Percentiles rank a stretch among this genome's conserved stretches.
phyloP scores from a whole-genome alignment of 2,797 vertebrate genomes.

The Scomberomorus guttatus region DNA sequence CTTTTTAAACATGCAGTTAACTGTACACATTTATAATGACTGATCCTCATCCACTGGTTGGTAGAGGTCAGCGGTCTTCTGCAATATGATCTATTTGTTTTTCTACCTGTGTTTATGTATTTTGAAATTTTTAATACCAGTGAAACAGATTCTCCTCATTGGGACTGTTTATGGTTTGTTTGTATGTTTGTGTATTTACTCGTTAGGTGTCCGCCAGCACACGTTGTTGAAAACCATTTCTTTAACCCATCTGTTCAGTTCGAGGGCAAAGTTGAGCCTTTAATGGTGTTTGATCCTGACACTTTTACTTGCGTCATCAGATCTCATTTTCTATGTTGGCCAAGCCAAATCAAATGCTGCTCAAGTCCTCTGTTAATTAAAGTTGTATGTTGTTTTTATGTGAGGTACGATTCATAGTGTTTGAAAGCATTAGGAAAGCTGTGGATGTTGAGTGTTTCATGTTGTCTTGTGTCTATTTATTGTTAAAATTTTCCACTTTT shows the following conservation, averaged over 20 bases:
- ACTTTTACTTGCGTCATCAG: constrained; percentile 39
- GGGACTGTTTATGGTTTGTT: constrained; percentile 14
- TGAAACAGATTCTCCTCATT: constrained; percentile 27
- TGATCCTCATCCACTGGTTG: constrained; percentile 75
- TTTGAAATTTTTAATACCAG: constrained; percentile 50
- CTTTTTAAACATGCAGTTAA: constrained; percentile 46
- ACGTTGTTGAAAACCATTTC: constrained; percentile 15
- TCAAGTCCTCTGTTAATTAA: constrained; percentile 23
- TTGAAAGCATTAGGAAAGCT: constrained; percentile 54
- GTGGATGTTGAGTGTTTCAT: constrained; percentile 63
- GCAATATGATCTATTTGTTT: constrained; percentile 42
- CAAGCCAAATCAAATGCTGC: constrained; percentile 66
- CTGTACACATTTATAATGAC: constrained; percentile 48
- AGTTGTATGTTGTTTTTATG: constrained; percentile 36
- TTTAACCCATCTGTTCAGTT: constrained; percentile 24
- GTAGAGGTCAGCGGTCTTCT: constrained; percentile 53
- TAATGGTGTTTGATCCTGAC: constrained; percentile 38
- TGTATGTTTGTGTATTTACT: constrained; percentile 27
- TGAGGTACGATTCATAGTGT: constrained; percentile 37
- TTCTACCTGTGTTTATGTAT: constrained; percentile 47
- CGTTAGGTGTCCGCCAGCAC: not conserved
- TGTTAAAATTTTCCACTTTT: constrained; percentile 44
- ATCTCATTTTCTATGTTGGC: constrained; percentile 43
- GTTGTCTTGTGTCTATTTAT: constrained; percentile 73
- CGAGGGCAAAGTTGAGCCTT: constrained; percentile 20